Evolutionary conservation across 2,888 invertebrate genomes (phyloP).

Genomic region (Oscheius sp.): DNA sequence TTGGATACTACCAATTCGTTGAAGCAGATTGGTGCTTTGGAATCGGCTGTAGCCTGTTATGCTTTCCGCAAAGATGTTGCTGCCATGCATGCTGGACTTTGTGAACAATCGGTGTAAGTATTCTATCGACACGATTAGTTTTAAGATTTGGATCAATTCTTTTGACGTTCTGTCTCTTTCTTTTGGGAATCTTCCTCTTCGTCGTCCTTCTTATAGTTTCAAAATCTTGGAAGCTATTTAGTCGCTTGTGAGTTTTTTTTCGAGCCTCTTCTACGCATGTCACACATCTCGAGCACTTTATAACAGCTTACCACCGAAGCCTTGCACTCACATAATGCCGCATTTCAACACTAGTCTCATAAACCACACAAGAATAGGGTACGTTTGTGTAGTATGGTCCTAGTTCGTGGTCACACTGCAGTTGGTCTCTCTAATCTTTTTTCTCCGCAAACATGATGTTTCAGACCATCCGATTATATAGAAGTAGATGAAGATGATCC

Average conservation of each 20-base stretch:
- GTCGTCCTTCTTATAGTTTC: slow-evolving; percentile 63
- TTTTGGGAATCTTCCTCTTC: slow-evolving; percentile 63
- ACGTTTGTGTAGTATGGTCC: slow-evolving; percentile 34
- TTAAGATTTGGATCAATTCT: slow-evolving; percentile 58
- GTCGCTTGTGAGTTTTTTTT: slow-evolving; percentile 55
- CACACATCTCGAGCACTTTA: slow-evolving; percentile 22
- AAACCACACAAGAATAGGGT: slow-evolving; percentile 42
- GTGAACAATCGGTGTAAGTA: slow-evolving; percentile 60
- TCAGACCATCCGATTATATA: slow-evolving; percentile 64
- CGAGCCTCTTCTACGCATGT: neutral
- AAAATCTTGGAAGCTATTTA: slow-evolving; percentile 66
- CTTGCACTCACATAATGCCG: slow-evolving; percentile 3
- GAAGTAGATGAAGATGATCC: slow-evolving; percentile 70
- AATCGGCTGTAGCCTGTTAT: slow-evolving; percentile 58
- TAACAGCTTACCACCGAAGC: slow-evolving; percentile 24
- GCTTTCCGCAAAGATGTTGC: slow-evolving; percentile 56
- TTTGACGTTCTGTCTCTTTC: slow-evolving; percentile 53
- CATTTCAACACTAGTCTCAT: slow-evolving; percentile 32
- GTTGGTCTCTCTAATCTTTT: neutral
- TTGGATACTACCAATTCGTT: slow-evolving; percentile 55
- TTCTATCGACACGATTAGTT: neutral
- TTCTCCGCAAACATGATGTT: slow-evolving; percentile 9
- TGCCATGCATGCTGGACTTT: slow-evolving; percentile 60
- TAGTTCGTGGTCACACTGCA: slow-evolving; percentile 8
- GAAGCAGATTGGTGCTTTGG: slow-evolving; percentile 60